Evolutionary conservation across 64 coral and sea anemone species (phyloP).

Genomic region (Pachyseris speciosa): DNA sequence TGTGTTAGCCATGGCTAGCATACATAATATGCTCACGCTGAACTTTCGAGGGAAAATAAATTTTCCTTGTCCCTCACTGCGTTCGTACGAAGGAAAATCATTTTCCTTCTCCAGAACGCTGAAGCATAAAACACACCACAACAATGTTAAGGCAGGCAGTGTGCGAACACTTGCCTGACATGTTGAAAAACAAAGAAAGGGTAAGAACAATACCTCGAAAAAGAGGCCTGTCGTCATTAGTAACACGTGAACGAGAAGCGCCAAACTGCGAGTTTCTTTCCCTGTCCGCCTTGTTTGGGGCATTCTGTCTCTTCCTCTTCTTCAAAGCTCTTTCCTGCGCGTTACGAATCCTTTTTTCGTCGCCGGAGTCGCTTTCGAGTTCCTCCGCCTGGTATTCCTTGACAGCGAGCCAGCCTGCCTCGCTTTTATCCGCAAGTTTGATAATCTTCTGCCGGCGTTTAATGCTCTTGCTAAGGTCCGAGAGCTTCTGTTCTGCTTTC

Average conservation of each 20-base stretch:
- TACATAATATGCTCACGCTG: too few relatives aligned
- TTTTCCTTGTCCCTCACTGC: too few relatives aligned
- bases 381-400: slow-evolving; percentile 31
- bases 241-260: neutral
- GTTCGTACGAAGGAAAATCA: too few relatives aligned
- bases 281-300: too few relatives aligned
- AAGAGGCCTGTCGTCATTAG: neutral
- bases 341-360: slow-evolving; percentile 50
- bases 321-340: slow-evolving; percentile 15
- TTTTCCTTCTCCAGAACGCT: too few relatives aligned
- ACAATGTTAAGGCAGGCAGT: slow-evolving; percentile 18
- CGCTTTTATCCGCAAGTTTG: slow-evolving; percentile 52
- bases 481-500: neutral
- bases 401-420: slow-evolving; percentile 17
- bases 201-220: slow-evolving; percentile 13
- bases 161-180: slow-evolving; percentile 39
- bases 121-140: too few relatives aligned
- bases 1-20: too few relatives aligned
- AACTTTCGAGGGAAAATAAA: too few relatives aligned
- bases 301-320: slow-evolving; percentile 17
- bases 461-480: neutral
- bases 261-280: too few relatives aligned
- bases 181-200: slow-evolving; percentile 8
- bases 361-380: neutral
- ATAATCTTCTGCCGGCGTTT: slow-evolving; percentile 8